Base-by-base conservation (phyloP, 2,888 invertebrate species). In the Nineta flava region DNA sequence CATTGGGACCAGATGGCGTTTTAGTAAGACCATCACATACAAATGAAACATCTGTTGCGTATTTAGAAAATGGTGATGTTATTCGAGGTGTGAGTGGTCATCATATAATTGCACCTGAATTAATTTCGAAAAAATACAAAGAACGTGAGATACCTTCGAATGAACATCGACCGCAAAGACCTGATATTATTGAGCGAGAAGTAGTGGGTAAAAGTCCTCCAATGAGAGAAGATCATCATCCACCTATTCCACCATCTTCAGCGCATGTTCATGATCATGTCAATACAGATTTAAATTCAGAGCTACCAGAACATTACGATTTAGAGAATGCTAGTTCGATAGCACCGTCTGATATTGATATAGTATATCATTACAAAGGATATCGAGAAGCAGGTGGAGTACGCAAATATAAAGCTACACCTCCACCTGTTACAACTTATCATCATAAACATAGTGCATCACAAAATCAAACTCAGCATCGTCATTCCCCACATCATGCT, bases 261-360 rank as follows among this genome's bases (percentile, higher is more conserved):
- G 83, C 77, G 59, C 79, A 77, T 54, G 77, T 79, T 1, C 77
- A 86, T 58, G 84, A 87, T 52, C 85, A 85, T 58, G 80, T 80
- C 21, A 75, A 74, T 42, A 79, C 83, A 48, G 87, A 88, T 60
- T 71, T 90, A 57, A 78, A 80, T 60, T 81, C 81, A 9, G 87
- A 87, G 61, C 74, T 82, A 53, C 90, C 92, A 0, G 93, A 94
- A 63, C 92, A 93, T 64, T 96, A 96, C 62, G 95, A 96, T 64
- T 72, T 96, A 53, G 96, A 96, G 70, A 95, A 95, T 67, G 94
- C 95, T 1, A 94, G 93, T 65, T 94, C 93, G 0, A 95, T 96
- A 57, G 96, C 96, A 1, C 95, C 96, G 0, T 94, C 94, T 2
- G 96, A 96, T 63, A 94, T 94, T 55, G 95, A 96, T 62, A 90